A percentile compares a stretch with the other conserved stretches of the same genome.
phyloP scores from a whole-genome alignment of 2,797 vertebrate species.

The Halcyon chelicuti region DNA sequence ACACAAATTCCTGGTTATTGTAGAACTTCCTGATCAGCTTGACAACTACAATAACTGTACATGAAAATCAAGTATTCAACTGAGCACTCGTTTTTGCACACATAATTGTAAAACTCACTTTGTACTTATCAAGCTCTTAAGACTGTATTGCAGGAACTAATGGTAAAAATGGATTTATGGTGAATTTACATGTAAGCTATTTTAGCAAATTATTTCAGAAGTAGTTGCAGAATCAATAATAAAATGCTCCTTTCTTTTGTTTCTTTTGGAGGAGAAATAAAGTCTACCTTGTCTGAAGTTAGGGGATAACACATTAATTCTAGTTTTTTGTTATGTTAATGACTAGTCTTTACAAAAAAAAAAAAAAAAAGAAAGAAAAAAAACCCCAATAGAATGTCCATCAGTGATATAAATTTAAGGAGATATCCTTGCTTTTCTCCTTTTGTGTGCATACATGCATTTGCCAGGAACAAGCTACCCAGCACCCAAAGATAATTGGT shows the following conservation, averaged over 20 bases:
- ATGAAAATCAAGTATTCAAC: background rate
- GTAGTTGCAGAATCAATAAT: background rate
- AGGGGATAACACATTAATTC: background rate
- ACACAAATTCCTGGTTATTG: background rate
- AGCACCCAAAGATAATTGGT: slow-evolving; percentile 7
- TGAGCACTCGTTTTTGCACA: background rate
- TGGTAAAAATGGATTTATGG: background rate
- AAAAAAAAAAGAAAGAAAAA: background rate
- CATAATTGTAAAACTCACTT: background rate
- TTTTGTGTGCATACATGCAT: background rate
- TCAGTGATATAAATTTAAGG: background rate
- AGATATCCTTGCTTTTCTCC: background rate
- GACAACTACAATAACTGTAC: background rate
- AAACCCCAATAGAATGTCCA: background rate
- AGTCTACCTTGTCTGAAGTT: background rate
- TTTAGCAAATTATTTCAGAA: background rate
- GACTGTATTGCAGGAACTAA: background rate
- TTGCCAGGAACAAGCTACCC: background rate
- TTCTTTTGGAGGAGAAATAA: background rate
- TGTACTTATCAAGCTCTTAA: background rate
- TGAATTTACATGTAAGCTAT: background rate
- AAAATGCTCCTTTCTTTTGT: background rate
- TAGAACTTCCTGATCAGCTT: background rate
- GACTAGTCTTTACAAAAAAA: background rate
- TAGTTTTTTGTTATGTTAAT: background rate